These are phyloP conservation scores for Oophaga sylvatica DNA, from an alignment of 2,797 vertebrate species.

Conservation along the genomic window DNA sequence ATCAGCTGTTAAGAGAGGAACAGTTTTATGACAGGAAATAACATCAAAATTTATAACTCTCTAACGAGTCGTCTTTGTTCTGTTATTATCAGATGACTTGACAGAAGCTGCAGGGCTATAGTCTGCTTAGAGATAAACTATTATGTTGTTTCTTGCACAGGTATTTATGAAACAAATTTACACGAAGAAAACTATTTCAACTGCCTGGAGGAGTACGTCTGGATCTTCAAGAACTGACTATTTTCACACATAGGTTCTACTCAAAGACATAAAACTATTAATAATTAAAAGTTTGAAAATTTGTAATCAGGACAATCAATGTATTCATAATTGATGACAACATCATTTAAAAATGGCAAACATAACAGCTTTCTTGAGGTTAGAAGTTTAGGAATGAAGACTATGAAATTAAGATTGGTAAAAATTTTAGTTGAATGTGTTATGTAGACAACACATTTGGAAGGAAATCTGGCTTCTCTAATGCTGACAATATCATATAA, in stretches of 20 bases:
- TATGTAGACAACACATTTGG: background rate
- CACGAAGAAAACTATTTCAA: constrained; percentile 32
- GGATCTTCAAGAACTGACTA: background rate
- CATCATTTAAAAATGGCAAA: background rate
- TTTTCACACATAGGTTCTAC: constrained; percentile 11
- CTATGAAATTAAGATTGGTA: background rate
- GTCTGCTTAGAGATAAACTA: constrained; percentile 18
- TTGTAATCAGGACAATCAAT: background rate
- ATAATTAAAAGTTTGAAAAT: background rate
- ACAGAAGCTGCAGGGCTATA: constrained; percentile 46
- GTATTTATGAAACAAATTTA: constrained; percentile 42
- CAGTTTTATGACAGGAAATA: constrained; percentile 38
- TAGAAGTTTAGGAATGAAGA: background rate
- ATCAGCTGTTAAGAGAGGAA: constrained; percentile 45
- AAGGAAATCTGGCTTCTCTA: background rate
- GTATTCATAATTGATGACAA: background rate
- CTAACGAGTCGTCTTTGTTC: constrained; percentile 33
- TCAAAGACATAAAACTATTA: constrained; percentile 6
- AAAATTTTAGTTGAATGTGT: background rate
- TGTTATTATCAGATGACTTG: constrained; percentile 34
- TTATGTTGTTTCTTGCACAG: constrained; percentile 31
- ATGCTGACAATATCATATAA: background rate
- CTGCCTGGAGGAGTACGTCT: constrained; percentile 26
- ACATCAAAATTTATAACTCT: constrained; percentile 42
- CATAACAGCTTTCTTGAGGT: background rate